phyloP scores from a whole-genome alignment of 2,797 vertebrate genomes.

The Sebastes vulpes region DNA sequence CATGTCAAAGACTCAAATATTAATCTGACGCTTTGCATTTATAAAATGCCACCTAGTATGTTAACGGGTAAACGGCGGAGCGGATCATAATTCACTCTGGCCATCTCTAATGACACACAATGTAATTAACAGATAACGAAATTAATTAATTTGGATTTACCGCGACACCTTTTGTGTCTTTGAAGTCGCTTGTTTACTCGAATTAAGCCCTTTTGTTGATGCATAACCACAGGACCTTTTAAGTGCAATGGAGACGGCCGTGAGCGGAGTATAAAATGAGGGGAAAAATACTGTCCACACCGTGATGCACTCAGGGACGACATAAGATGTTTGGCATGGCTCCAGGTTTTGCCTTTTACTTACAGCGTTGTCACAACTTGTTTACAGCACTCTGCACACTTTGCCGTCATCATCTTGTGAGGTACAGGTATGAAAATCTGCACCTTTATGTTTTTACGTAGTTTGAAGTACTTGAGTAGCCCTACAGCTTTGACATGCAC shows the following conservation, averaged over 20 bases:
- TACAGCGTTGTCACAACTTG: slow-evolving; percentile 15
- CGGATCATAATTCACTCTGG: slow-evolving; percentile 51
- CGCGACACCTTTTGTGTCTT: slow-evolving; percentile 46
- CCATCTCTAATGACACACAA: slow-evolving; percentile 61
- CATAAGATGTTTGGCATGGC: not conserved
- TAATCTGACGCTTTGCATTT: slow-evolving; percentile 25
- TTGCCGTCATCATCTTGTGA: slow-evolving; percentile 21
- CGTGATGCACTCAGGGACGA: not conserved
- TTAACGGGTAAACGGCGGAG: not conserved
- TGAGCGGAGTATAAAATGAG: slow-evolving; percentile 7
- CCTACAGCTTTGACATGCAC: not conserved
- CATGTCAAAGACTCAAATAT: slow-evolving; percentile 26
- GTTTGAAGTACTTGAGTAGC: not conserved
- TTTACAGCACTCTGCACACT: slow-evolving; percentile 27
- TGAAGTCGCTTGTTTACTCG: slow-evolving; percentile 63
- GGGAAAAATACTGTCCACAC: not conserved
- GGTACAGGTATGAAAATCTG: not conserved
- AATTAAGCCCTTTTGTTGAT: slow-evolving; percentile 52
- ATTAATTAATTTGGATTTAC: slow-evolving; percentile 68
- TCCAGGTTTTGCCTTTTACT: slow-evolving; percentile 27
- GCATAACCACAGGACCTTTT: slow-evolving; percentile 32
- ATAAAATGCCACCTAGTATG: slow-evolving; percentile 32
- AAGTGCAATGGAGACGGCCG: slow-evolving; percentile 22
- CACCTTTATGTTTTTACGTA: not conserved
- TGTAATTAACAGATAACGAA: slow-evolving; percentile 72